Conservation (phyloP, 2,113 vertebrate genomes). For the Syngnathus scovelli region DNA sequence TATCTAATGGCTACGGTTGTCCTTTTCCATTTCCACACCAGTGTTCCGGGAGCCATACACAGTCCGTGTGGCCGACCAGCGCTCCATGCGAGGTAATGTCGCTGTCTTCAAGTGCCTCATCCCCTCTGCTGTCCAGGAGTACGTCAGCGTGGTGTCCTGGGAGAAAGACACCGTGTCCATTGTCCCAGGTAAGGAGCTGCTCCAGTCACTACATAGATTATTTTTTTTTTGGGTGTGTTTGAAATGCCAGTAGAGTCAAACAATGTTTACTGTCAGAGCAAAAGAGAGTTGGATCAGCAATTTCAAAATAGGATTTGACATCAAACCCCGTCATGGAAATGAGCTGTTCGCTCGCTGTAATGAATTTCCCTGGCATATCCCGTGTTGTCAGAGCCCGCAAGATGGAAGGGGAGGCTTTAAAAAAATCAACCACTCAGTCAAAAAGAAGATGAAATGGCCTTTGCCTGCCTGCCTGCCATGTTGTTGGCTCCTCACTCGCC, state of each 20-base stretch:
- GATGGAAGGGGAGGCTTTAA: slow-evolving; percentile 19
- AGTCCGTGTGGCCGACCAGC: slow-evolving; percentile 97
- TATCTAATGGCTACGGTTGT: slow-evolving; percentile 8
- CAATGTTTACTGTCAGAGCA: not conserved
- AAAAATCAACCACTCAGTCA: slow-evolving; percentile 49
- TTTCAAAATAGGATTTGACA: slow-evolving; percentile 5
- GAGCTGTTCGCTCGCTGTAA: slow-evolving; percentile 30
- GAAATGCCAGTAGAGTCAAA: not conserved
- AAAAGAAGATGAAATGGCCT: slow-evolving; percentile 59
- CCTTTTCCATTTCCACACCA: slow-evolving; percentile 17
- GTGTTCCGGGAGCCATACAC: slow-evolving; percentile 99
- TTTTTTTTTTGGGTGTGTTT: not conserved
- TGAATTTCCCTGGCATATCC: slow-evolving; percentile 39
- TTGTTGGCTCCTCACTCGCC: slow-evolving; percentile 36
- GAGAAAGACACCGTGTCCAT: slow-evolving; percentile 98
- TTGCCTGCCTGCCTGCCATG: slow-evolving; percentile 37
- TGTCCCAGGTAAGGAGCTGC: slow-evolving; percentile 82
- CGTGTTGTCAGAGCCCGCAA: slow-evolving; percentile 36
- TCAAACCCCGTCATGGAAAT: slow-evolving; percentile 3
- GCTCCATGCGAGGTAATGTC: slow-evolving; percentile 97
- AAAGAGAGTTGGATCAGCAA: not conserved
- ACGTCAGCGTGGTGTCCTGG: slow-evolving; percentile 98
- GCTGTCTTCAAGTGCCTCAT: slow-evolving; percentile 99
- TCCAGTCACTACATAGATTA: not conserved
- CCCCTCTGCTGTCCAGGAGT: slow-evolving; percentile 96